These are phyloP conservation scores for Microcebus murinus DNA, from an alignment of 2,113 vertebrate species.

Conservation along the genomic window DNA sequence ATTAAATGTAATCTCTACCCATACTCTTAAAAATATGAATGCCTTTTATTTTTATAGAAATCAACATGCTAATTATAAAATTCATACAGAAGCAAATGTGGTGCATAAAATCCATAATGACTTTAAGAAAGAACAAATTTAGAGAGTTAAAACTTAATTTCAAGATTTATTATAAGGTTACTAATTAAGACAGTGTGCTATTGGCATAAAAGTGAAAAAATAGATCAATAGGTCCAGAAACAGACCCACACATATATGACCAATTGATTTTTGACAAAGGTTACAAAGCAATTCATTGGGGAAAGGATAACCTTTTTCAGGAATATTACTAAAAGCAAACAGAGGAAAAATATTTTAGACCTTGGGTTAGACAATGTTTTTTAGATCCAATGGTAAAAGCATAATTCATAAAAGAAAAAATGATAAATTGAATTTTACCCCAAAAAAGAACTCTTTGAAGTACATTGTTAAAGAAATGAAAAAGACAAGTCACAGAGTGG, in stretches of 20 bases:
- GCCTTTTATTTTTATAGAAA: neutral
- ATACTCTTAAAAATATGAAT: neutral
- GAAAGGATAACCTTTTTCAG: neutral
- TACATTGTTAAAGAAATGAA: neutral
- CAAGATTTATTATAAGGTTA: neutral
- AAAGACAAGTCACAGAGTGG: neutral
- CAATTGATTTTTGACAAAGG: neutral
- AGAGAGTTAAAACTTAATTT: neutral
- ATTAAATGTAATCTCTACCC: neutral
- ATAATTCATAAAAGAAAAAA: neutral
- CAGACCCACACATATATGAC: neutral
- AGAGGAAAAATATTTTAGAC: neutral
- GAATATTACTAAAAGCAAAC: neutral
- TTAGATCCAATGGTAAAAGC: neutral
- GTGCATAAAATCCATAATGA: neutral
- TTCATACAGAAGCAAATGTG: neutral
- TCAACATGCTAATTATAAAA: neutral
- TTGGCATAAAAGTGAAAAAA: neutral
- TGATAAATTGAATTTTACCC: neutral
- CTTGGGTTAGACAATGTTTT: neutral
- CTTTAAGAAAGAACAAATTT: neutral
- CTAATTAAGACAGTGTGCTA: neutral
- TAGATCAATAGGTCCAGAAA: neutral
- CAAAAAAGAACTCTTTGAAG: neutral
- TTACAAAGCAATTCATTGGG: neutral